Percentiles rank a stretch among this genome's conserved stretches.
These are phyloP conservation scores for Myrmophylax atrothorax DNA, from an alignment of 2,113 vertebrate genomes.

Conservation along the genomic window DNA sequence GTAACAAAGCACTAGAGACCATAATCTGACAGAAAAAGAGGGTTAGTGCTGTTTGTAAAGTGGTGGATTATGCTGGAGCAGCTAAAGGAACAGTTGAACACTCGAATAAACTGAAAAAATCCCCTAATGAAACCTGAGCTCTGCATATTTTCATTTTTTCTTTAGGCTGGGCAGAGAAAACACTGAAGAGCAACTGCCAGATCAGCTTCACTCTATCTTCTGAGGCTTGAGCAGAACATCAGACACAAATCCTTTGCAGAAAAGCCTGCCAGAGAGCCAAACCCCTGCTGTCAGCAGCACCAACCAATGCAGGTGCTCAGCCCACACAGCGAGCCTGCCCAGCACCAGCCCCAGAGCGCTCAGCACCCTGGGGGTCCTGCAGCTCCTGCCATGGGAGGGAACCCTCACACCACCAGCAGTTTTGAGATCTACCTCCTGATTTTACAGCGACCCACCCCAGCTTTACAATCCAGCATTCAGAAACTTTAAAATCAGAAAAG, in stretches of 20 bases:
- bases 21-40: not conserved
- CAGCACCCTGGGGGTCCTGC: rapidly evolving
- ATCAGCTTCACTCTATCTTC: not conserved
- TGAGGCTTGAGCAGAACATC: not conserved
- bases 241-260: not conserved
- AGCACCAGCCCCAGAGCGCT: not conserved
- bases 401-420: rapidly evolving
- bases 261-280: not conserved
- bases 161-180: not conserved
- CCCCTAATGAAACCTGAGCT: not conserved
- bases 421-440: not conserved
- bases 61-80: not conserved
- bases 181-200: not conserved
- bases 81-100: not conserved
- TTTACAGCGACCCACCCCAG: not conserved
- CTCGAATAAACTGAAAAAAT: not conserved
- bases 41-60: not conserved
- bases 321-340: not conserved
- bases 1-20: not conserved
- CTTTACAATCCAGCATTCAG: not conserved
- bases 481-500: not conserved
- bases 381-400: not conserved
- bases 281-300: not conserved
- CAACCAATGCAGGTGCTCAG: not conserved
- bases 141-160: not conserved